Percentiles rank a stretch among this genome's conserved stretches.
These are phyloP conservation scores for Xyliphius kryptos DNA, from an alignment of 2,113 vertebrate genomes.

Conservation along the genomic window DNA sequence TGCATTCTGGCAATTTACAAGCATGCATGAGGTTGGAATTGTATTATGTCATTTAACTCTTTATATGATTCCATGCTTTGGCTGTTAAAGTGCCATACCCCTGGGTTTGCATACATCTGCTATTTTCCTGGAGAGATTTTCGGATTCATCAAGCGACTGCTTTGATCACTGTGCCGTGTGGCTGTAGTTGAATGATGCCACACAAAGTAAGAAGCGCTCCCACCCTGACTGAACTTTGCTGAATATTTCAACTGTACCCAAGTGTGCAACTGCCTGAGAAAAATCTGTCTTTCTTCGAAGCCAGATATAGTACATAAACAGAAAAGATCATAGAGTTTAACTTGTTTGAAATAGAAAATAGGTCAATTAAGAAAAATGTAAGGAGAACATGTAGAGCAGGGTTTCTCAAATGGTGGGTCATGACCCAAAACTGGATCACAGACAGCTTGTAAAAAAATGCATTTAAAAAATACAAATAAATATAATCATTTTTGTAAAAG, in stretches of 20 bases:
- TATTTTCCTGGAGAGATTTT: not conserved
- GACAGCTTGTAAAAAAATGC: too few relatives aligned
- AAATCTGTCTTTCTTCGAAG: too few relatives aligned
- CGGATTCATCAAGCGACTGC: not conserved
- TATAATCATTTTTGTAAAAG: too few relatives aligned
- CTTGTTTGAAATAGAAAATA: too few relatives aligned
- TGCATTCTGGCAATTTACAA: not conserved
- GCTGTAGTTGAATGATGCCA: conserved; percentile 30
- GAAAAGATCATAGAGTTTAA: too few relatives aligned
- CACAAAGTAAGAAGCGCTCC: conserved; percentile 24
- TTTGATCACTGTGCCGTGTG: not conserved
- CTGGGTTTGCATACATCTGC: not conserved
- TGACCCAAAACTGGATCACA: too few relatives aligned
- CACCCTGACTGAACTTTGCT: conserved; percentile 7
- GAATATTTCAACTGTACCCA: conserved; percentile 30
- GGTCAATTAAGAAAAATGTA: too few relatives aligned
- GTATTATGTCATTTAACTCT: not conserved
- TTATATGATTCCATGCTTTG: not conserved
- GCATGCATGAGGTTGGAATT: too few relatives aligned
- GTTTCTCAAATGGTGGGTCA: too few relatives aligned
- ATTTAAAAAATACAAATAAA: too few relatives aligned
- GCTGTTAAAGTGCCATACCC: not conserved
- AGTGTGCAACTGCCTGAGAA: conserved; percentile 20
- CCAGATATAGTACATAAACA: too few relatives aligned
- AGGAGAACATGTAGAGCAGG: too few relatives aligned